Evolutionary conservation across 2,888 invertebrate species (phyloP).

Genomic region (Limnephilus marmoratus): DNA sequence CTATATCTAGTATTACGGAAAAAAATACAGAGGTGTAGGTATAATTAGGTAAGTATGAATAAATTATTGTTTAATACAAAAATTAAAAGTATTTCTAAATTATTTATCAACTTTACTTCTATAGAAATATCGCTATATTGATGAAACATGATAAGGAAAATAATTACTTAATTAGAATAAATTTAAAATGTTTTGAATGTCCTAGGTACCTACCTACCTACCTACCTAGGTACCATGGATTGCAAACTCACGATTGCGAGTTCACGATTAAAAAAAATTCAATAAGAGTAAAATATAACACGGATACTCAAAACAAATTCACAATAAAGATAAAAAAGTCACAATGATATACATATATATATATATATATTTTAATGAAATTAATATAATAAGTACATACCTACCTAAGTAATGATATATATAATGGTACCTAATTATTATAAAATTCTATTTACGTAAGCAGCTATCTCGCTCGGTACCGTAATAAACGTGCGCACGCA

Average conservation of each 20-base stretch:
- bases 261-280: neutral
- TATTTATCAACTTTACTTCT: neutral
- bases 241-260: neutral
- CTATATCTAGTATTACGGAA: neutral
- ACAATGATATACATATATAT: neutral
- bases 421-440: constrained; percentile 25
- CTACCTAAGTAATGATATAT: neutral
- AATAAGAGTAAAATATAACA: neutral
- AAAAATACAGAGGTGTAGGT: neutral
- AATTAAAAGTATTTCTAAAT: neutral
- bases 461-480: constrained; percentile 57
- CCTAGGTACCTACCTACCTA: too few relatives aligned
- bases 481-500: constrained; percentile 62
- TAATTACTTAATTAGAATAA: neutral
- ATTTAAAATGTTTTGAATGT: neutral
- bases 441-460: constrained; percentile 60
- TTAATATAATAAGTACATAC: neutral
- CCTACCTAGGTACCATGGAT: neutral
- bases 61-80: neutral
- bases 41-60: neutral
- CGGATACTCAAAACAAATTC: neutral
- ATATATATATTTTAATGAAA: neutral
- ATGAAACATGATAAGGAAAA: neutral
- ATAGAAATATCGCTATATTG: neutral
- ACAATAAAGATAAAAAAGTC: neutral